phyloP scores from a whole-genome alignment of 2,888 invertebrate species.

The Trilocha varians region DNA sequence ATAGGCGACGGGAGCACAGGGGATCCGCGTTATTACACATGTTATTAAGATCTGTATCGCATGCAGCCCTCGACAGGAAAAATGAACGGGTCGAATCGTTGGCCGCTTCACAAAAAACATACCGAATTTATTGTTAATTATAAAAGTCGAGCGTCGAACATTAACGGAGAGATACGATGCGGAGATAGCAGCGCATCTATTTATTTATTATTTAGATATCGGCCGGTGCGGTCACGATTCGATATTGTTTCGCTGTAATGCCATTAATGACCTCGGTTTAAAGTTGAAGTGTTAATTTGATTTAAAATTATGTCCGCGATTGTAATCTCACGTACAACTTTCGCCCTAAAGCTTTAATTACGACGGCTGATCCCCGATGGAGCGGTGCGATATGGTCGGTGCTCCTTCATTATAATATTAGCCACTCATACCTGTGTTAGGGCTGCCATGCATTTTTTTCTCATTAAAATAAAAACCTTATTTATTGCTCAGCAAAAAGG shows the following conservation, averaged over 20 bases:
- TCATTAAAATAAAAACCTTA: neutral
- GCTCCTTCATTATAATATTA: slow-evolving; percentile 28
- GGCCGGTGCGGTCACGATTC: slow-evolving; percentile 65
- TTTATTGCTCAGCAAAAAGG: neutral
- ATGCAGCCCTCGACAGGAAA: slow-evolving; percentile 37
- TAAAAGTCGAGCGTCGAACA: slow-evolving; percentile 66
- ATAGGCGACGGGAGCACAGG: slow-evolving; percentile 35
- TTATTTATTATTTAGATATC: slow-evolving; percentile 73
- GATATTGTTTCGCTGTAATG: slow-evolving; percentile 69
- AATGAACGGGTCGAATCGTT: slow-evolving; percentile 48
- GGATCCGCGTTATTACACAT: slow-evolving; percentile 20
- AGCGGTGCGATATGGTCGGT: slow-evolving; percentile 38
- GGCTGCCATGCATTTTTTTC: neutral
- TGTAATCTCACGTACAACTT: slow-evolving; percentile 65
- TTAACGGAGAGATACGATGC: slow-evolving; percentile 65
- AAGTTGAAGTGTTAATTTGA: slow-evolving; percentile 74
- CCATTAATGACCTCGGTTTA: slow-evolving; percentile 70
- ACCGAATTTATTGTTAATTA: slow-evolving; percentile 73
- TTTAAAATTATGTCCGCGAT: slow-evolving; percentile 69
- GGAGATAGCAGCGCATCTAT: slow-evolving; percentile 60
- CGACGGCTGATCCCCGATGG: slow-evolving; percentile 48
- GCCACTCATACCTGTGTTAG: neutral
- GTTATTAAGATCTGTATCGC: slow-evolving; percentile 65
- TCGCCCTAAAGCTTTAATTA: slow-evolving; percentile 66
- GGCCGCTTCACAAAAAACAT: slow-evolving; percentile 56